phyloP scores from a whole-genome alignment of 2,113 vertebrate species.

The Bubo bubo region DNA sequence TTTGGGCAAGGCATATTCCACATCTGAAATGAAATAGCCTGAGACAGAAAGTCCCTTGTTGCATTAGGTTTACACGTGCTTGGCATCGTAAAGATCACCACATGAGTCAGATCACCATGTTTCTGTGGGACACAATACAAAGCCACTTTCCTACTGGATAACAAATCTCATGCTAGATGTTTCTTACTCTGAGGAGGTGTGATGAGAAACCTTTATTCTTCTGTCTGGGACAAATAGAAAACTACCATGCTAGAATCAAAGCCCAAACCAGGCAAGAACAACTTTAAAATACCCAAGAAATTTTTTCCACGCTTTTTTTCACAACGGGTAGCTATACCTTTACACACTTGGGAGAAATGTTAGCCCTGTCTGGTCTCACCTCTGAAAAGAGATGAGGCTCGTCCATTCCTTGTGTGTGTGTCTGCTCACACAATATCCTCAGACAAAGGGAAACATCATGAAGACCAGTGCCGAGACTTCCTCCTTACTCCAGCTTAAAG shows the following conservation, averaged over 20 bases:
- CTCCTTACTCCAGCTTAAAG: neutral
- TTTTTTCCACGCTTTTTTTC: neutral
- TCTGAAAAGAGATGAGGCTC: neutral
- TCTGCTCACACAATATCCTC: neutral
- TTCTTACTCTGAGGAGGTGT: neutral
- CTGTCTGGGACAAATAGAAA: neutral
- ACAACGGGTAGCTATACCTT: neutral
- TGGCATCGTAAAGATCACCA: neutral
- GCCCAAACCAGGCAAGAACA: neutral
- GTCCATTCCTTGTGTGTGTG: accelerated
- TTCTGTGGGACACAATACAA: neutral
- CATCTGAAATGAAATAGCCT: neutral
- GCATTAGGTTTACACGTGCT: neutral
- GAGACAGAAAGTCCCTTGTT: neutral
- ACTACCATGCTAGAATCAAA: neutral
- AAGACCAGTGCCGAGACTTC: neutral
- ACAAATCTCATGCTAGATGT: neutral
- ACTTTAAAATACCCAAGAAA: neutral
- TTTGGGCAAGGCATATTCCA: neutral
- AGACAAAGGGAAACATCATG: neutral
- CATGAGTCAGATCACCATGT: neutral
- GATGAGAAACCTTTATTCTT: neutral
- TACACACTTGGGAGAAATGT: neutral
- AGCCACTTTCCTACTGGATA: neutral
- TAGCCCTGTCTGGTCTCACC: neutral